Evolutionary conservation across 2,113 vertebrate species (phyloP).

Genomic region (Corapipo altera): DNA sequence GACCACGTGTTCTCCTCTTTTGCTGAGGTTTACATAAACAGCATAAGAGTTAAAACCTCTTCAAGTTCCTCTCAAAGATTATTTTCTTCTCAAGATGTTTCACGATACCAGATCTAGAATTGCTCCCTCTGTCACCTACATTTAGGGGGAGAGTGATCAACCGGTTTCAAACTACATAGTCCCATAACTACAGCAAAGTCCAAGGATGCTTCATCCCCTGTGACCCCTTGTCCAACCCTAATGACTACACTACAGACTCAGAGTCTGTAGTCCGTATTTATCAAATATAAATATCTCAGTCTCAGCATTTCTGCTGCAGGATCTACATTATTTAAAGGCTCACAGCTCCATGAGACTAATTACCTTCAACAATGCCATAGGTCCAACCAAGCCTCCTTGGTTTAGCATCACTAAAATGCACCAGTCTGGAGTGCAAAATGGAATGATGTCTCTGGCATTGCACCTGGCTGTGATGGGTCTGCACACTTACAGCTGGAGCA

Average conservation of each 20-base stretch:
- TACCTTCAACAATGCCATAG: background rate
- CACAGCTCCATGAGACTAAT: background rate
- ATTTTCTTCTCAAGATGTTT: background rate
- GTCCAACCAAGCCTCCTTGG: background rate
- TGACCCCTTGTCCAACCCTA: background rate
- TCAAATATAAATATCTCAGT: background rate
- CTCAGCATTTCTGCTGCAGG: background rate
- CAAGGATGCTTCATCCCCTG: background rate
- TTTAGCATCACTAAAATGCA: background rate
- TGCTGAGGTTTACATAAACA: background rate
- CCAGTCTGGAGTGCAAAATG: background rate
- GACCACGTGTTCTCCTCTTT: background rate
- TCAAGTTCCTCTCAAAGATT: background rate
- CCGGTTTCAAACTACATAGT: background rate
- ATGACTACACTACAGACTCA: background rate
- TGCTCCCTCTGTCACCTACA: background rate
- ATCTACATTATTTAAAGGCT: background rate
- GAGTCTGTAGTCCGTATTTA: background rate
- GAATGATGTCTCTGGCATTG: background rate
- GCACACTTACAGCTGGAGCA: background rate
- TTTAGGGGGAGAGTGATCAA: fast-evolving
- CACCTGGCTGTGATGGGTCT: background rate
- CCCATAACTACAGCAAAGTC: background rate
- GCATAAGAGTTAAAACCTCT: background rate
- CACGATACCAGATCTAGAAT: background rate